phyloP scores from a whole-genome alignment of 2,113 vertebrate species.

The Catharus fuscescens region DNA sequence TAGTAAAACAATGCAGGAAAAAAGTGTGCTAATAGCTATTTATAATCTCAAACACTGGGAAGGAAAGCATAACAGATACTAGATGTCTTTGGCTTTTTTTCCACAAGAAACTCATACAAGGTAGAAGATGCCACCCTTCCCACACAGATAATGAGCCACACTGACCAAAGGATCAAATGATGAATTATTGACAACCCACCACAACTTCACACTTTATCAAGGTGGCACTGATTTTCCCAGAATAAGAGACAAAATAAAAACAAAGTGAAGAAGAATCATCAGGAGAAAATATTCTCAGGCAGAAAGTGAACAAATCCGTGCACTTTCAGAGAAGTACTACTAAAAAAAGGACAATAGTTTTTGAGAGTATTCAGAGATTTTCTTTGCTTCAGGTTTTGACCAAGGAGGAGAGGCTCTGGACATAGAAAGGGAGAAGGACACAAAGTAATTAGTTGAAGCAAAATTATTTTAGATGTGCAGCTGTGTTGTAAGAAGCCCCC shows the following conservation, averaged over 20 bases:
- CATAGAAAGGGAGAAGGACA: not conserved
- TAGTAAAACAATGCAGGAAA: not conserved
- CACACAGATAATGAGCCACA: not conserved
- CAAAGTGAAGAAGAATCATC: not conserved
- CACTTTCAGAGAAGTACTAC: not conserved
- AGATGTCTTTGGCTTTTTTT: not conserved
- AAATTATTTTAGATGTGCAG: not conserved
- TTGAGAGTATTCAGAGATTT: not conserved
- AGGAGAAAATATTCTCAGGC: not conserved
- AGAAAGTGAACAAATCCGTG: not conserved
- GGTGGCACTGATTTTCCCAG: not conserved
- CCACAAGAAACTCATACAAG: not conserved
- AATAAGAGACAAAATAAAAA: not conserved
- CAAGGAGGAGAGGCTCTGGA: not conserved
- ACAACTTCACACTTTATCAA: not conserved
- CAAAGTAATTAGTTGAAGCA: not conserved
- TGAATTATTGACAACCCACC: not conserved
- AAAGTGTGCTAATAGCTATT: not conserved
- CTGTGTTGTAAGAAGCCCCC: not conserved
- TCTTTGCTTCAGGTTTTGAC: not conserved
- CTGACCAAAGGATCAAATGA: not conserved
- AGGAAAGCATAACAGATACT: not conserved
- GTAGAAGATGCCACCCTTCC: not conserved
- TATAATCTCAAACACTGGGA: not conserved
- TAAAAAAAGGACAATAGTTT: not conserved